phyloP scores from a whole-genome alignment of 2,113 vertebrate genomes.

The Mus pahari region DNA sequence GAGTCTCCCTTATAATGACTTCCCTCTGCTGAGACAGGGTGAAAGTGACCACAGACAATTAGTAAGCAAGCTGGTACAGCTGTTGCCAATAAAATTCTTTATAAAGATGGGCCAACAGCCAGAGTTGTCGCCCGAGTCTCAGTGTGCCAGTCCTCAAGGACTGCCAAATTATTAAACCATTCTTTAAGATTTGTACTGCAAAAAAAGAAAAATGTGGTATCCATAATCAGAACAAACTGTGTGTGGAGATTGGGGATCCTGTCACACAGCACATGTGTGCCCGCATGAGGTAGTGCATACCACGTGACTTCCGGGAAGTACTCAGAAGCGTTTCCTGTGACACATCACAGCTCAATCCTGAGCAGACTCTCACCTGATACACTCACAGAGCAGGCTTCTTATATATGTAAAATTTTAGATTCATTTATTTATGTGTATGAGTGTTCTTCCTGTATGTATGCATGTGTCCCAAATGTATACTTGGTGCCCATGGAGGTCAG shows the following conservation, averaged over 20 bases:
- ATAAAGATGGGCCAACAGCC: not conserved
- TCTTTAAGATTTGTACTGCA: not conserved
- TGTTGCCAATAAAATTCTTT: slow-evolving; percentile 48
- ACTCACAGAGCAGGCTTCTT: not conserved
- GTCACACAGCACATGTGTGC: not conserved
- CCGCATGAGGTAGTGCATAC: not conserved
- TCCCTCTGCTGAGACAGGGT: not conserved
- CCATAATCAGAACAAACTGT: not conserved
- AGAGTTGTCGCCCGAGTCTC: not conserved
- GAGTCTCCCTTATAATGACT: not conserved
- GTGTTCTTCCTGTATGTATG: too few species aligned
- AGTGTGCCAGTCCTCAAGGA: not conserved
- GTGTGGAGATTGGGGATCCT: not conserved
- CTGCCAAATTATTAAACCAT: not conserved
- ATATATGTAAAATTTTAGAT: not conserved
- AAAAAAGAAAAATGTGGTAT: not conserved
- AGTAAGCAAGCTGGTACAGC: not conserved
- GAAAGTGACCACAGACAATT: not conserved
- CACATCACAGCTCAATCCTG: not conserved
- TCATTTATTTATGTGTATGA: not conserved
- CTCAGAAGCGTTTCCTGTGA: not conserved
- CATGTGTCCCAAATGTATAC: not conserved
- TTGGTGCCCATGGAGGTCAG: not conserved
- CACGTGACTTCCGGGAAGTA: not conserved
- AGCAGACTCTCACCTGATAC: not conserved